Base-by-base conservation (phyloP, 37 sponge, comb jelly and placozoan genomes). In the Crambe crambe region DNA sequence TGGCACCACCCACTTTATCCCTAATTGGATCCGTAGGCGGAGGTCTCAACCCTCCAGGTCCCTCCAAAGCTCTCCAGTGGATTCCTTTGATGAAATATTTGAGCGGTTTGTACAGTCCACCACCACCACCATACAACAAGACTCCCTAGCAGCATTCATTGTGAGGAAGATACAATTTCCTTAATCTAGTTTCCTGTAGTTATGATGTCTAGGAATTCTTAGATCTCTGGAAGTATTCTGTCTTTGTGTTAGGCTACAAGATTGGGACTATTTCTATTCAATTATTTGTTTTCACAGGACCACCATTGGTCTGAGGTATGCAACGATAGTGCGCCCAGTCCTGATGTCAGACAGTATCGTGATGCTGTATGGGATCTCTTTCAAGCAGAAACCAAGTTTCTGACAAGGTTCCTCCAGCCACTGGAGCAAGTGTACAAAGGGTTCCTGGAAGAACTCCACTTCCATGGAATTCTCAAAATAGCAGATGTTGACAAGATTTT, bases 351-450 rank as follows among this genome's bases (percentile, higher is more conserved):
- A 22, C 59, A 67, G 72, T 79, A 86, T 30, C 63, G 75, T 15
- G 74, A 79, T 63, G 80, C 80, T 20, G 86, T 86, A 17, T 86
- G 86, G 86, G 86, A 86, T 21, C 35, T 86, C 22, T 86, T 86
- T 54, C 86, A 86, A 58, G 38, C n/a, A 17, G 86, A 86, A 68
- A 22, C 41, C 15, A 86, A 79, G 42, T 86, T 79, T 58, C 58
- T 79, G 2, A 66, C 68, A 17, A 71, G 25, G 1, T 68, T 72
- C n/a, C 75, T 86, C 21, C 68, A 86, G 35, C 86, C 86, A 32
- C 63, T 86, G 31, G 80, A 86, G 17, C 66, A 66, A 59, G 88
- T 87, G 9, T 87, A 80, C 81, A 80, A 76, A 41, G 60, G 64
- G 3, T 80, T 87, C 21, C 68, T 80, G 44, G 88, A 80, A 31